These are phyloP conservation scores for Melipona bicolor DNA, from an alignment of 2,888 invertebrate species.

Conservation along the genomic window DNA sequence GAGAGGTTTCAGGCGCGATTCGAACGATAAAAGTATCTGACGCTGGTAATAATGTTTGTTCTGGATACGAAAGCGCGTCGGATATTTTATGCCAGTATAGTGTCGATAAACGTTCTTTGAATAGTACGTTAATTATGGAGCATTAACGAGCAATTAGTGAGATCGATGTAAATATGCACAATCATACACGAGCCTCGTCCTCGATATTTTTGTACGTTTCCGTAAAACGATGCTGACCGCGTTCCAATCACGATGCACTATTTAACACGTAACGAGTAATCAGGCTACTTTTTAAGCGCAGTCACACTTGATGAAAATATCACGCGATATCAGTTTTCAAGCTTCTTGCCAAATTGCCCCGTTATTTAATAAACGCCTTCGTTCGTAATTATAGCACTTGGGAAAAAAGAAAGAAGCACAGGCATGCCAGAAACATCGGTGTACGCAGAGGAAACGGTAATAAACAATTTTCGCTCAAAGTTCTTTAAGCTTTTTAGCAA, in stretches of 20 bases:
- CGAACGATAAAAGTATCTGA: not conserved
- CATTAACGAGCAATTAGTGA: conserved; percentile 21
- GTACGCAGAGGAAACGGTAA: not conserved
- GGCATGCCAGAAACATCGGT: not conserved
- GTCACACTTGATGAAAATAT: not conserved
- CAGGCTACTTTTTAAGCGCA: not conserved
- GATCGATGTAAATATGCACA: not conserved
- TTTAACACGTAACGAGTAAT: not conserved
- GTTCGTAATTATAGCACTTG: not conserved
- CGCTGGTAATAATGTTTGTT: conserved; percentile 8
- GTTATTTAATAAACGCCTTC: conserved; percentile 7
- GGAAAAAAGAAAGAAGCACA: not conserved
- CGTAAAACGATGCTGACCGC: not conserved
- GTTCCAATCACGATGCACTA: not conserved
- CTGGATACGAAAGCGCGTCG: not conserved
- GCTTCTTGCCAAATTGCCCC: not conserved
- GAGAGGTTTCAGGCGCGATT: not conserved
- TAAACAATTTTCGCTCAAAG: conserved; percentile 18
- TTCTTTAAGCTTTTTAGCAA: not conserved
- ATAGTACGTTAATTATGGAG: not conserved
- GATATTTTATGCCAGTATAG: conserved; percentile 12
- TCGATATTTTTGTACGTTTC: not conserved
- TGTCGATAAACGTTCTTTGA: conserved; percentile 8
- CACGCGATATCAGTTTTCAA: not conserved
- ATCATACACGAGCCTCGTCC: not conserved